A percentile compares a stretch with the other conserved stretches of the same genome.
These are phyloP conservation scores for Temnopleurus reevesii DNA, from an alignment of 53 echinoderm and acorn worm species.

Conservation along the genomic window DNA sequence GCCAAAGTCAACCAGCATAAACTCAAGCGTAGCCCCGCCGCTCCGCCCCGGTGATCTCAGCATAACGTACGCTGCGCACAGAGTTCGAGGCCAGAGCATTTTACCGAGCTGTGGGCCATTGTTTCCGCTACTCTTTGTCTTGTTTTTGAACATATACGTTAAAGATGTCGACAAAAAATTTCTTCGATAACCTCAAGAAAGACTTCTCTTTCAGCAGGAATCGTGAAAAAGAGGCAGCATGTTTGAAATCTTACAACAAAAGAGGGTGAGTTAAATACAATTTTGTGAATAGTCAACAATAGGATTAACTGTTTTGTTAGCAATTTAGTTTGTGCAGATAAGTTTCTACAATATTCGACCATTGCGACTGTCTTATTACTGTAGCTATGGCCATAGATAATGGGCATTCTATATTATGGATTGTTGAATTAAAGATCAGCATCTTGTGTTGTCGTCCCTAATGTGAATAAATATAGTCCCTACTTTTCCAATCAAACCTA, in stretches of 20 bases:
- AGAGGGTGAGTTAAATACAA: slow-evolving; percentile 1
- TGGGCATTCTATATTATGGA: no score
- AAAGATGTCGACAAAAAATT: background rate
- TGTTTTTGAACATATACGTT: background rate
- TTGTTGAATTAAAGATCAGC: no score
- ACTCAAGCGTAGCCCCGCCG: background rate
- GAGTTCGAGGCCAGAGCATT: background rate
- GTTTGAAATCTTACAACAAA: background rate
- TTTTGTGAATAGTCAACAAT: no score
- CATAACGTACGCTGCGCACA: background rate
- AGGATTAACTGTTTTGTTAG: no score
- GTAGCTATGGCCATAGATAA: no score
- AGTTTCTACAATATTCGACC: no score
- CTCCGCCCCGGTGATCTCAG: background rate
- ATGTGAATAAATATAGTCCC: no score
- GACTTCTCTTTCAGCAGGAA: background rate
- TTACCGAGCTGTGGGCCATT: background rate
- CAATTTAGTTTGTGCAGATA: no score
- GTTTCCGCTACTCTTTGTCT: background rate
- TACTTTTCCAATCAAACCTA: no score
- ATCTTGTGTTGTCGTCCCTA: no score
- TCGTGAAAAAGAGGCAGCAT: slow-evolving; percentile 1
- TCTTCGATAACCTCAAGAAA: slow-evolving; percentile 11
- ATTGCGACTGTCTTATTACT: no score
- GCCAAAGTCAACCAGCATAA: background rate